phyloP scores from a whole-genome alignment of 2,888 invertebrate genomes.

The Mythimna vitellina region DNA sequence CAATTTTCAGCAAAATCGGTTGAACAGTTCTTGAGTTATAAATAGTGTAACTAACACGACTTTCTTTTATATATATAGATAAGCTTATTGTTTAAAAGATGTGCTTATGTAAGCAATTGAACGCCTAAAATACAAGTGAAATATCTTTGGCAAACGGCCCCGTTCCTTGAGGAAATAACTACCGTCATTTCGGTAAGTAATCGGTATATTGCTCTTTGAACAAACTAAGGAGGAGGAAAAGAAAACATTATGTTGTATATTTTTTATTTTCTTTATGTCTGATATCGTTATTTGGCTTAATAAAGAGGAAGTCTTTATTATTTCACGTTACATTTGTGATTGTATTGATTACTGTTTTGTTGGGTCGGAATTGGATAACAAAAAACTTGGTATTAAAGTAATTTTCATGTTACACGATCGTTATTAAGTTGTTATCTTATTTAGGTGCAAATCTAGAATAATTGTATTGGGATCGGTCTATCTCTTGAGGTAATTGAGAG shows the following conservation, averaged over 20 bases:
- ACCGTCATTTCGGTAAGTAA: constrained; percentile 44
- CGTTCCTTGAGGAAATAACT: constrained; percentile 36
- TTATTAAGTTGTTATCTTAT: no score
- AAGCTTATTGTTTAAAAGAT: constrained; percentile 40
- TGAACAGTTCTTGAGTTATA: no score
- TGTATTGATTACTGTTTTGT: constrained; percentile 32
- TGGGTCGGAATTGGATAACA: constrained; percentile 9
- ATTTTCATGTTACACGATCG: neutral
- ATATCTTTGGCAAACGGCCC: constrained; percentile 41
- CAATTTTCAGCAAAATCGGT: no score
- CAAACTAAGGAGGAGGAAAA: constrained; percentile 18
- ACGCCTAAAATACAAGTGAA: constrained; percentile 38
- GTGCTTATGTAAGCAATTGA: constrained; percentile 42
- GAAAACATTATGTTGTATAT: constrained; percentile 31
- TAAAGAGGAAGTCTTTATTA: constrained; percentile 33
- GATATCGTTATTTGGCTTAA: constrained; percentile 43
- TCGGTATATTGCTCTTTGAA: constrained; percentile 41
- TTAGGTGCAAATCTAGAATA: no score
- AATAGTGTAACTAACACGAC: no score
- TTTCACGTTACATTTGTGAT: constrained; percentile 30
- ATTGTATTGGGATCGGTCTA: no score
- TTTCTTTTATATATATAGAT: no score
- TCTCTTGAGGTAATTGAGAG: no score
- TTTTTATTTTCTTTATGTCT: constrained; percentile 38
- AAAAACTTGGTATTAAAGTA: neutral